phyloP scores from a whole-genome alignment of 2,113 vertebrate genomes.

The Hypocryptadius cinnamomeus region DNA sequence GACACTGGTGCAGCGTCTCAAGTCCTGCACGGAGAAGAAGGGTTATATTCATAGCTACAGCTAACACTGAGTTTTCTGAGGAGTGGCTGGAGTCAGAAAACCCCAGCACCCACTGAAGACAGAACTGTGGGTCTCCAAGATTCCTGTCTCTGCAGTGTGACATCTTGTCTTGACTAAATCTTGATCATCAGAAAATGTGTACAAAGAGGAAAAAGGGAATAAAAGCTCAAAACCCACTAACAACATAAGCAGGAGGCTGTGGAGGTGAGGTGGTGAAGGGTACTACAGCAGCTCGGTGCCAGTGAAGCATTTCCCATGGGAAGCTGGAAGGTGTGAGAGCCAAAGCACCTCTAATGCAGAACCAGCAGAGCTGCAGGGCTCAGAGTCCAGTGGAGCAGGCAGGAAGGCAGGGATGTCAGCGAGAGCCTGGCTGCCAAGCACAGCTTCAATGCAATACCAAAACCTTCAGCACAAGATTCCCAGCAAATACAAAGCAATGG shows the following conservation, averaged over 20 bases:
- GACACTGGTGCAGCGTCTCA: background rate
- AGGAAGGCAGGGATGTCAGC: background rate
- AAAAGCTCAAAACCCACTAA: background rate
- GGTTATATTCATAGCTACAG: background rate
- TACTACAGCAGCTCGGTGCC: background rate
- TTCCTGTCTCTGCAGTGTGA: background rate
- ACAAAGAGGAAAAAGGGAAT: background rate
- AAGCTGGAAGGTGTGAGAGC: background rate
- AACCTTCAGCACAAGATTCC: background rate
- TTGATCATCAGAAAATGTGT: background rate
- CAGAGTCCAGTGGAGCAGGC: background rate
- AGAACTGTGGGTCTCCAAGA: background rate
- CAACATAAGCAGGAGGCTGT: background rate
- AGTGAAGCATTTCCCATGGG: background rate
- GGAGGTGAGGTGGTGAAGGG: background rate
- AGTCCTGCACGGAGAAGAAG: background rate
- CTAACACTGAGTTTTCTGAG: background rate
- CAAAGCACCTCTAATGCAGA: background rate
- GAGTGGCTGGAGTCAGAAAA: background rate
- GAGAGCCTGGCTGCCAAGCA: background rate
- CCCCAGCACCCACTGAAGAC: fast-evolving
- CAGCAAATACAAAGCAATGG: background rate
- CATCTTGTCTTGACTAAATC: background rate
- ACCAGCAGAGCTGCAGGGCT: background rate
- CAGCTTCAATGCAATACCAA: background rate